These are phyloP conservation scores for Drosophila prosaltans DNA, from an alignment of 1,140 invertebrate genomes.

Conservation along the genomic window DNA sequence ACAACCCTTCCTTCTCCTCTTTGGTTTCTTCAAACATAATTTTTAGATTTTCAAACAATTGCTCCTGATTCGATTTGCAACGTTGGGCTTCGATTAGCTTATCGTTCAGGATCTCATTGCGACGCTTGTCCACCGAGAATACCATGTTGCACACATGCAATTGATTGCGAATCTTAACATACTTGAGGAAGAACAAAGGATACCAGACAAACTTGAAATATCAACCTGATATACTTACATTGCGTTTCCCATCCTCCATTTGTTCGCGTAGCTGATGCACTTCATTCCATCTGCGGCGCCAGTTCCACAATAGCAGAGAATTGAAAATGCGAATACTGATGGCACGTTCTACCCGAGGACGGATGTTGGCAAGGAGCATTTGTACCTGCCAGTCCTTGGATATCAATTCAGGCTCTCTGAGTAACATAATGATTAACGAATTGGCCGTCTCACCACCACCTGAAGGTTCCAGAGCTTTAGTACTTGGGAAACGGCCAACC, in stretches of 20 bases:
- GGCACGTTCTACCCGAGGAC: constrained; percentile 52
- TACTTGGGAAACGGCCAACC: constrained; percentile 47
- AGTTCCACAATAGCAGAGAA: constrained; percentile 70
- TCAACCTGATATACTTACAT: constrained; percentile 38
- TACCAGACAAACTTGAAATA: background rate
- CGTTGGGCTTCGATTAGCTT: constrained; percentile 61
- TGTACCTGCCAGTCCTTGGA: constrained; percentile 27
- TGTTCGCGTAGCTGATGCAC: constrained; percentile 61
- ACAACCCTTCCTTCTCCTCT: constrained; percentile 40
- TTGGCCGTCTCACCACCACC: background rate
- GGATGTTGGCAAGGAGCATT: constrained; percentile 42
- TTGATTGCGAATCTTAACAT: constrained; percentile 70
- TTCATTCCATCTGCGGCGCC: constrained; percentile 67
- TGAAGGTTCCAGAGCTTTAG: constrained; percentile 11
- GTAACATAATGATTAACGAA: constrained; percentile 26
- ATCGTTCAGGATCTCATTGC: constrained; percentile 62
- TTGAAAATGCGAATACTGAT: constrained; percentile 75
- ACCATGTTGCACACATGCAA: constrained; percentile 71
- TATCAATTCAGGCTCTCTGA: constrained; percentile 43
- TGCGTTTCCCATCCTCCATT: constrained; percentile 56
- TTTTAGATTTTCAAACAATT: constrained; percentile 61
- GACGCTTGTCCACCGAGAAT: constrained; percentile 70
- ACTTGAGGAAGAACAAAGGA: constrained; percentile 26
- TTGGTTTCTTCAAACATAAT: constrained; percentile 35
- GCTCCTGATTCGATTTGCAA: constrained; percentile 57